These are phyloP conservation scores for Polymixis flavicincta DNA, from an alignment of 2,888 invertebrate genomes.

Conservation along the genomic window DNA sequence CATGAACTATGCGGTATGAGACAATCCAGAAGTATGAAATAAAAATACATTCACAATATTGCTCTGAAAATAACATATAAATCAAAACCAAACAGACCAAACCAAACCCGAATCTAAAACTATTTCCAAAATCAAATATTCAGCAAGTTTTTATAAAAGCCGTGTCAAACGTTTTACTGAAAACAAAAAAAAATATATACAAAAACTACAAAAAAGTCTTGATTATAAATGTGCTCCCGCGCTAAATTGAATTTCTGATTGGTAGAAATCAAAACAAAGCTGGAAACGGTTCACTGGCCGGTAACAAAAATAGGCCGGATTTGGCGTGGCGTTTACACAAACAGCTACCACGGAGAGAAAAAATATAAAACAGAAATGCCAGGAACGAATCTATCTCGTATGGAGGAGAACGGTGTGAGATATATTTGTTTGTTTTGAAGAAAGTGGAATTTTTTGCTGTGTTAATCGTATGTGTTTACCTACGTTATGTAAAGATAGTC, in stretches of 20 bases:
- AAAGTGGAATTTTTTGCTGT: not conserved
- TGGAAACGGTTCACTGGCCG: conserved; percentile 75
- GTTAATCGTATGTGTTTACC: not conserved
- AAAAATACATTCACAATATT: conserved; percentile 1
- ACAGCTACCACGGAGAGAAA: conserved; percentile 67
- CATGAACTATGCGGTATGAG: not conserved
- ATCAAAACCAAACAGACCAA: conserved; percentile 21
- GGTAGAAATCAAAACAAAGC: conserved; percentile 69
- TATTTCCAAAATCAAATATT: conserved; percentile 41
- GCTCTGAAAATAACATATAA: conserved; percentile 3
- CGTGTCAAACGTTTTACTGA: conserved; percentile 45
- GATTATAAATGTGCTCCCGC: conserved; percentile 59
- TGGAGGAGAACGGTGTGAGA: not conserved
- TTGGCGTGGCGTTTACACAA: conserved; percentile 75
- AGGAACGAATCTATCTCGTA: conserved; percentile 36
- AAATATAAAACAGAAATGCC: conserved; percentile 66
- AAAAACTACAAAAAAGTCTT: conserved; percentile 56
- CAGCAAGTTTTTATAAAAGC: conserved; percentile 47
- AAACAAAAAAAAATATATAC: conserved; percentile 38
- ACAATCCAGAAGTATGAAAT: not conserved
- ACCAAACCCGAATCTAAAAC: conserved; percentile 30
- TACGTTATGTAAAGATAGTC: too few species aligned
- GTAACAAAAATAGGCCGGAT: conserved; percentile 79
- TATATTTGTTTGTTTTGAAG: conserved; percentile 20
- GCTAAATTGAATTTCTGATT: conserved; percentile 71